These are phyloP conservation scores for Copsychus sechellarum DNA, from an alignment of 2,113 vertebrate genomes.

Conservation along the genomic window DNA sequence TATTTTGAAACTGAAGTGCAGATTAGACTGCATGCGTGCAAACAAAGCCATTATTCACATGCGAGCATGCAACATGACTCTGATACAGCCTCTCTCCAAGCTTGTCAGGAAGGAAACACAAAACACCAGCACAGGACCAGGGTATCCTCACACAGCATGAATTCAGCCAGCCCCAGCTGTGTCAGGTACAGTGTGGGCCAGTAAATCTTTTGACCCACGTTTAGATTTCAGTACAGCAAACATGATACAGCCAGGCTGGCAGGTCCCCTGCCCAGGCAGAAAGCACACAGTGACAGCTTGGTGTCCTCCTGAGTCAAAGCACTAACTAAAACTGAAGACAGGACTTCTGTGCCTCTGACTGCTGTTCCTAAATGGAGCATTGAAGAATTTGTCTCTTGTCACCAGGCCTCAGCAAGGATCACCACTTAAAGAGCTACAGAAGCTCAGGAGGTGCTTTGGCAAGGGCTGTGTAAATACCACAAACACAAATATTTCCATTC, in stretches of 20 bases:
- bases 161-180: not conserved
- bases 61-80: rapidly evolving
- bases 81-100: not conserved
- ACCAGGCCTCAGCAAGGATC: rapidly evolving
- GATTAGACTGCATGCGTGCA: not conserved
- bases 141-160: rapidly evolving
- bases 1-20: not conserved
- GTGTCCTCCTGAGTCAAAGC: not conserved
- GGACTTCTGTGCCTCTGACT: not conserved
- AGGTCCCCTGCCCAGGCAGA: not conserved
- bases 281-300: not conserved
- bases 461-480: rapidly evolving
- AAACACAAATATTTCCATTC: not conserved
- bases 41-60: not conserved
- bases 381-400: not conserved
- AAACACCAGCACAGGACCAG: not conserved
- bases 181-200: not conserved
- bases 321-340: not conserved
- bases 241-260: not conserved
- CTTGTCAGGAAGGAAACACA: not conserved
- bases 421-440: not conserved
- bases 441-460: not conserved
- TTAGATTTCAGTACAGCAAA: not conserved
- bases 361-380: not conserved
- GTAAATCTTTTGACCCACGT: not conserved